A percentile compares a stretch with the other conserved stretches of the same genome.
phyloP scores from a whole-genome alignment of 2,888 invertebrate species.

The Anagyrus pseudococci region DNA sequence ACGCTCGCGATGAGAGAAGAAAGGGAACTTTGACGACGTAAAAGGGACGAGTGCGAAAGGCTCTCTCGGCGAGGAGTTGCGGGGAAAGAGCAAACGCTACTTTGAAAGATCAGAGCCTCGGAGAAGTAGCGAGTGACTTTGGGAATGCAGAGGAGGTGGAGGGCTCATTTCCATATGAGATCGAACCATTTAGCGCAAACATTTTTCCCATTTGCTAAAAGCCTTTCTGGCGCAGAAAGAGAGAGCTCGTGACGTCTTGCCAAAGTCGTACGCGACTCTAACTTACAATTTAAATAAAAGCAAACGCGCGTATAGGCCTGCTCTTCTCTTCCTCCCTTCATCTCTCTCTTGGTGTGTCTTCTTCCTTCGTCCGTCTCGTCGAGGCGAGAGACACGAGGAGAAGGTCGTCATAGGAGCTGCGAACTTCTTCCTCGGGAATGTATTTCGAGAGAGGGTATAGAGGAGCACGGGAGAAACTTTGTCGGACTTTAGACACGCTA shows the following conservation, averaged over 20 bases:
- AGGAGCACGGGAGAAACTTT: slow-evolving; percentile 17
- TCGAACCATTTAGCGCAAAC: slow-evolving; percentile 59
- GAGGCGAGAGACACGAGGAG: slow-evolving; percentile 1
- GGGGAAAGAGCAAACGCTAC: slow-evolving; percentile 43
- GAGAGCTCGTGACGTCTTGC: slow-evolving; percentile 41
- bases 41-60: slow-evolving; percentile 30
- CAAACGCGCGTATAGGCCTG: slow-evolving; percentile 54
- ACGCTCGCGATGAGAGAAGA: too few species aligned
- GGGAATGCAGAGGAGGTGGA: neutral
- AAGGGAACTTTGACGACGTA: slow-evolving; percentile 18
- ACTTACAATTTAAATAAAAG: slow-evolving; percentile 63
- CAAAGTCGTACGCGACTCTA: slow-evolving; percentile 45
- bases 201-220: slow-evolving; percentile 48
- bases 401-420: too few species aligned
- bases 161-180: slow-evolving; percentile 57
- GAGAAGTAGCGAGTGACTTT: too few species aligned
- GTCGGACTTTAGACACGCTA: neutral
- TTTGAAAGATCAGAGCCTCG: slow-evolving; percentile 43
- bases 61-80: slow-evolving; percentile 3
- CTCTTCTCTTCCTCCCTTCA: neutral
- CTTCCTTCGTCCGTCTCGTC: slow-evolving; percentile 7
- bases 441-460: slow-evolving; percentile 4
- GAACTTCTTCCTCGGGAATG: slow-evolving; percentile 13
- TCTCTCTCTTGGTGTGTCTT: neutral
- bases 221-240: slow-evolving; percentile 40